Conservation (phyloP, 2,113 vertebrate genomes). For the Sinosuthora webbiana region DNA sequence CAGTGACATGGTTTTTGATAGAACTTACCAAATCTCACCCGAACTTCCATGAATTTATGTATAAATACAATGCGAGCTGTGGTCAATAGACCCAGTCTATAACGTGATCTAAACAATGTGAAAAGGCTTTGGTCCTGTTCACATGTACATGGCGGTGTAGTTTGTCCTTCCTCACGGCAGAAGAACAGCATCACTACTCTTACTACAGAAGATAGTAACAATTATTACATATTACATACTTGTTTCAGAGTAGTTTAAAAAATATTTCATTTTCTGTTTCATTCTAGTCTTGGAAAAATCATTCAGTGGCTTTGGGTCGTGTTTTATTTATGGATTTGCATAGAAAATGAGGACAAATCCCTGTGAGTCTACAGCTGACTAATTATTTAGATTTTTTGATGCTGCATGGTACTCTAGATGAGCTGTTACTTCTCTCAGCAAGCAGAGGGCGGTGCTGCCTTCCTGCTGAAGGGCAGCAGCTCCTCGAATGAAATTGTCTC, state of each 20-base stretch:
- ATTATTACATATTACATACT: background rate
- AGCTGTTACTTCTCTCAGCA: background rate
- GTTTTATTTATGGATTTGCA: background rate
- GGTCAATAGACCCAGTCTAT: background rate
- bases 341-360: background rate
- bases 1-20: background rate
- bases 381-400: background rate
- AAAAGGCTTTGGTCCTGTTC: background rate
- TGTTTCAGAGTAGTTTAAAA: background rate
- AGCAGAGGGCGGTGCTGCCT: background rate
- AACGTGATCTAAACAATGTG: background rate
- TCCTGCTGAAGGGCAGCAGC: background rate
- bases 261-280: background rate
- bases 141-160: background rate
- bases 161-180: background rate
- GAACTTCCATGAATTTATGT: background rate
- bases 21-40: rapidly evolving
- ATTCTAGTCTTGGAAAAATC: background rate
- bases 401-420: background rate
- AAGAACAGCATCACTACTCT: background rate
- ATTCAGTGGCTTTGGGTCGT: background rate
- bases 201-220: background rate
- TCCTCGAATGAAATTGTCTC: background rate
- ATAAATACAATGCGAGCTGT: background rate
- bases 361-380: background rate